Percentiles rank a stretch among this genome's conserved stretches.
Evolutionary conservation across 2,888 invertebrate species (phyloP).

Genomic region (Eristalis tenax): DNA sequence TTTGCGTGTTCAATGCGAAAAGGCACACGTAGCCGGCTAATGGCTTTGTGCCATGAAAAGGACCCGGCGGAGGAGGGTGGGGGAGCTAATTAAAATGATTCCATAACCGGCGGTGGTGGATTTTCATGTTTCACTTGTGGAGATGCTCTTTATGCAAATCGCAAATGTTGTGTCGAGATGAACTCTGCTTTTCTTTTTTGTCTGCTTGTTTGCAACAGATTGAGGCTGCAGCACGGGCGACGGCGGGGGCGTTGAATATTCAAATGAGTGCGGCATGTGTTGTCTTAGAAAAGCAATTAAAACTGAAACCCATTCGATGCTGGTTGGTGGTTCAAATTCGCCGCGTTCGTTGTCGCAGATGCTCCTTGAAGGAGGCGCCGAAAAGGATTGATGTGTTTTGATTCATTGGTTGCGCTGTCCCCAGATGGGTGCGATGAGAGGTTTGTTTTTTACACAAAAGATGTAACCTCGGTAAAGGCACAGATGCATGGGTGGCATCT

Average conservation of each 20-base stretch:
- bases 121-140: neutral
- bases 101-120: neutral
- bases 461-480: too few species aligned
- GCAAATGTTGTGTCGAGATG: neutral
- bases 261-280: neutral
- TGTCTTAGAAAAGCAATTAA: neutral
- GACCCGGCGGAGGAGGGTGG: neutral
- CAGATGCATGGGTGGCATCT: neutral
- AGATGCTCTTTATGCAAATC: neutral
- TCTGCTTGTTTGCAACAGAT: neutral
- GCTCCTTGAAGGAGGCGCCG: neutral
- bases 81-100: neutral
- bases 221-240: neutral
- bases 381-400: neutral
- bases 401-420: neutral
- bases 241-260: neutral
- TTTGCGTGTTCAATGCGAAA: slow-evolving; percentile 32
- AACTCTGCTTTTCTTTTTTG: neutral
- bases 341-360: neutral
- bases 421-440: neutral
- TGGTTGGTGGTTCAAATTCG: neutral
- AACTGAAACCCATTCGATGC: neutral
- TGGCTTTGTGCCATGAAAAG: slow-evolving; percentile 10
- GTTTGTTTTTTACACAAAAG: too few species aligned
- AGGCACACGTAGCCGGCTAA: slow-evolving; percentile 6